Percentiles rank a stretch among this genome's conserved stretches.
phyloP scores from a whole-genome alignment of 2,888 invertebrate species.

The Agrochola litura region DNA sequence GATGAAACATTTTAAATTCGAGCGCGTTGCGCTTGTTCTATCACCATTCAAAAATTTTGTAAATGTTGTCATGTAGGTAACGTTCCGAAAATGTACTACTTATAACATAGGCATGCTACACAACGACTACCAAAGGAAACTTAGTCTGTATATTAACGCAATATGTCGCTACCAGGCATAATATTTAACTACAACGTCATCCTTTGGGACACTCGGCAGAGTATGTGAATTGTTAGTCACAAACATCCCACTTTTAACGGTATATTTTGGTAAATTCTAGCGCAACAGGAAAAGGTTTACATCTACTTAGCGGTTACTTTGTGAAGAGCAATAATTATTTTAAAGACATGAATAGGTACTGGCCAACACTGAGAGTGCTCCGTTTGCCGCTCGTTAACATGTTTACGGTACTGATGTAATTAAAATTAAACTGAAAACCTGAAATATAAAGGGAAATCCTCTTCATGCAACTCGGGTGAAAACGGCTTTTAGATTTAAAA shows the following conservation, averaged over 20 bases:
- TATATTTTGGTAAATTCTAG: slow-evolving; percentile 35
- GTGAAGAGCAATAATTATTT: slow-evolving; percentile 57
- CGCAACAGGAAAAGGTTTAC: slow-evolving; percentile 60
- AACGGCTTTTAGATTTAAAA: neutral
- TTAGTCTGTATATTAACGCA: slow-evolving; percentile 11
- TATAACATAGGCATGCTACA: neutral
- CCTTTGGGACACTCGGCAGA: slow-evolving; percentile 15
- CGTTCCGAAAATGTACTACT: neutral
- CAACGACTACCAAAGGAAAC: slow-evolving; percentile 2
- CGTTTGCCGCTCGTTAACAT: neutral
- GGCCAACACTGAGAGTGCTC: neutral
- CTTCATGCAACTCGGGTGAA: neutral
- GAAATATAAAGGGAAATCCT: neutral
- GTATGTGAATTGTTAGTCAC: slow-evolving; percentile 5
- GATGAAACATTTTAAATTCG: neutral
- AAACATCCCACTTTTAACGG: slow-evolving; percentile 18
- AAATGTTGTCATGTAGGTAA: neutral
- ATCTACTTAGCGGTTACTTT: slow-evolving; percentile 57
- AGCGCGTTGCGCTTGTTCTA: too few relatives aligned
- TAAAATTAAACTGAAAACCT: slow-evolving; percentile 31
- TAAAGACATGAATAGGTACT: slow-evolving; percentile 45
- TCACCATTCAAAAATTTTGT: neutral
- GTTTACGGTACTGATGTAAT: slow-evolving; percentile 29
- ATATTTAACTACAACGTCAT: slow-evolving; percentile 4
- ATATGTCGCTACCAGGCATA: slow-evolving; percentile 3